Evolutionary conservation across 2,113 vertebrate species (phyloP), one percentile per base, ranked within the genome.

Genomic region (Corythoichthys intestinalis): DNA sequence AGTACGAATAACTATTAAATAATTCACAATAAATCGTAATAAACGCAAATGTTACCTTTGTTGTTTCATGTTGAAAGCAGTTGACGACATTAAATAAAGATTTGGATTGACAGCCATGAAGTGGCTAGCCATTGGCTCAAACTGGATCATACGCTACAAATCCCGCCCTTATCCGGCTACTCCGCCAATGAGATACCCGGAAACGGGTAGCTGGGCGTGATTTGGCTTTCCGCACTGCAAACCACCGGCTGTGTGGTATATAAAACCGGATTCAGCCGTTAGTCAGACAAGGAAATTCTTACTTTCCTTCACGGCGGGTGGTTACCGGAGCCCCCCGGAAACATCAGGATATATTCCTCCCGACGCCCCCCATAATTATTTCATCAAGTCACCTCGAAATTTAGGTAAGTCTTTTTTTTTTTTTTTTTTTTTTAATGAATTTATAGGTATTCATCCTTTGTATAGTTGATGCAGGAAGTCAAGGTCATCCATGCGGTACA

Each of bases 241-340:
- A 2, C 71, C 78, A 83, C 73, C 80, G 85, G 82, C 71, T 59
- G 6, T n/a, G n/a, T 0, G 12, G 1, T 88, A 89, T 90, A 91
- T 81, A 87, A 53, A 44, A 0, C 6, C 0, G 39, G 1, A 2
- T 14, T 65, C 65, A 35, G 28, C 48, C 1, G 10, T 0, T 4
- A 2, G 41, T 2, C 11, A 3, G 44, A 1, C 34, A 81, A 68
- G 80, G 82, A 83, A 81, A 78, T 67, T 37, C 28, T 28, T 9
- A 38, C 5, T 81, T 85, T 89, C 66, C 84, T 86, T 86, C 87
- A 47, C 75, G 76, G 78, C n/a, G 12, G 67, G 74, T 77, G 60
- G 34, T 4, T 53, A 52, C 15, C 38, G 14, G 79, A 75, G 9
- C 2, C 4, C 48, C 5, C 38, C 13, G 52, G 74, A 69, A 54